Evolutionary conservation across 2,888 invertebrate genomes (phyloP), one percentile per base, ranked within the genome.

Genomic region (Eumerus sabulonum): DNA sequence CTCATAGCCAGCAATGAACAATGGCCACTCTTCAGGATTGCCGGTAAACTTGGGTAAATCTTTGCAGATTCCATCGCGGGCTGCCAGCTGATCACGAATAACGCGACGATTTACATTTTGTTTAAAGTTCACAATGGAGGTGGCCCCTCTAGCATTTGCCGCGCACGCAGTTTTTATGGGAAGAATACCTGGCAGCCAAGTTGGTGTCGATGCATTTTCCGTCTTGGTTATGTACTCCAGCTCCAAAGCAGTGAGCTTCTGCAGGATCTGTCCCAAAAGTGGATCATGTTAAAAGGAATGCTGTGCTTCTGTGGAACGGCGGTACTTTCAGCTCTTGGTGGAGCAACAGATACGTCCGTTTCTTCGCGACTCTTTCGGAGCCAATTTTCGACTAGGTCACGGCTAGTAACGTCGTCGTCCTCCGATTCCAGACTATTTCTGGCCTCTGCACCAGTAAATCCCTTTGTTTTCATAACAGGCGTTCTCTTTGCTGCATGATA

Each of bases 1-100:
- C 9, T 73, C 56, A 27, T 48, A 74, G 7, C 56, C 70, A 1
- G 67, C 60, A 3, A 66, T 0, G 59, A 82, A 76, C 12, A 79
- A 13, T 0, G 70, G 70, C 70, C 73, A 70, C 14, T 81, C n/a
- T n/a, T n/a, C n/a, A n/a, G n/a, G n/a, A n/a, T n/a, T n/a, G n/a
- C n/a, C n/a, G n/a, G n/a, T n/a, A n/a, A n/a, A n/a, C n/a, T n/a
- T n/a, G n/a, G n/a, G n/a, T n/a, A n/a, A n/a, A n/a, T n/a, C n/a
- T n/a, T n/a, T n/a, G n/a, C n/a, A n/a, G n/a, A n/a, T n/a, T n/a
- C n/a, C n/a, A n/a, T n/a, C n/a, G n/a, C n/a, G n/a, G n/a, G n/a
- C n/a, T n/a, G n/a, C n/a, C n/a, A n/a, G n/a, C n/a, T n/a, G n/a
- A n/a, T n/a, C n/a, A n/a, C n/a, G n/a, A n/a, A n/a, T n/a, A n/a